phyloP scores from a whole-genome alignment of 2,113 vertebrate species.

The Elephas maximus region DNA sequence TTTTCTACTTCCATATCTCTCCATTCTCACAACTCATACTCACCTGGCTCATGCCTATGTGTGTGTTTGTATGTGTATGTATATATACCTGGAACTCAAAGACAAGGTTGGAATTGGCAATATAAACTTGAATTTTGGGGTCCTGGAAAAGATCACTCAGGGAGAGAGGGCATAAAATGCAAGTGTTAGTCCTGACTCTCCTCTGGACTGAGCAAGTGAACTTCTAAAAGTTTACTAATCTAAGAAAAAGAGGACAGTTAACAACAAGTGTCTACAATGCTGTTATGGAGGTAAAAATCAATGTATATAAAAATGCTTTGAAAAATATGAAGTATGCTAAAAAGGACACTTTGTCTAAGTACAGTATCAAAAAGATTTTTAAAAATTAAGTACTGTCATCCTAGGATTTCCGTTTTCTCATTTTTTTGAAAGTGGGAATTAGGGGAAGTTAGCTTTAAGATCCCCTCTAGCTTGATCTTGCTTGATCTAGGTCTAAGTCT shows the following conservation, averaged over 20 bases:
- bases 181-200: background rate
- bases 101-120: background rate
- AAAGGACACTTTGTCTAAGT: background rate
- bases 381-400: background rate
- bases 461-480: background rate
- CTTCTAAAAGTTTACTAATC: background rate
- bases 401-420: background rate
- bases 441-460: background rate
- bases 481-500: background rate
- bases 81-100: background rate
- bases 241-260: background rate
- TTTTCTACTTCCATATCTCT: background rate
- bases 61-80: background rate
- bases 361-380: background rate
- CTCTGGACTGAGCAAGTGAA: background rate
- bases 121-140: background rate
- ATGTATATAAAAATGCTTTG: constrained; percentile 24
- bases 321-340: constrained; percentile 16
- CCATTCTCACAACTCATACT: background rate
- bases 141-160: background rate
- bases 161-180: background rate
- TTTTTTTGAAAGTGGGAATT: constrained; percentile 17
- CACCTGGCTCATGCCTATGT: background rate
- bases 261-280: background rate
- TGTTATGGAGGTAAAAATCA: background rate